Percentiles rank a stretch among this genome's conserved stretches.
Evolutionary conservation across 1,140 invertebrate genomes (phyloP).

Genomic region (Tetranychus cinnabarinus): DNA sequence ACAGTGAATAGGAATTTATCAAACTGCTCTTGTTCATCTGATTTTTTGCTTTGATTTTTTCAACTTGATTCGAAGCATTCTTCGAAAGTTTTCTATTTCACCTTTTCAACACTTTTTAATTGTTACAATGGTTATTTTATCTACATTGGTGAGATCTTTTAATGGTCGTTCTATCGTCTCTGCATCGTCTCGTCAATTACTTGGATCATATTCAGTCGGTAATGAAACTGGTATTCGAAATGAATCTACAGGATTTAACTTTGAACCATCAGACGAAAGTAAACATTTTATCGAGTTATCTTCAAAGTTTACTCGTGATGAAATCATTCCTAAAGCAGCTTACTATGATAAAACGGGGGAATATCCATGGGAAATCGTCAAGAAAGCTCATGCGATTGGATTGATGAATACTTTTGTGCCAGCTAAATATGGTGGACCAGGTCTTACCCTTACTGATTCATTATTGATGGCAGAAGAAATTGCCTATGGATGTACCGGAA

Average conservation of each 20-base stretch:
- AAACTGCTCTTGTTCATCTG: too few relatives aligned
- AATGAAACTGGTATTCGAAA: too few relatives aligned
- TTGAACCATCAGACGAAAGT: constrained; percentile 40
- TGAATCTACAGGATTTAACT: not conserved
- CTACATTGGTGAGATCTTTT: too few relatives aligned
- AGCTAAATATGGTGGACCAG: constrained; percentile 24
- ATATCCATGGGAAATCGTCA: constrained; percentile 81
- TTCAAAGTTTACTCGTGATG: constrained; percentile 67
- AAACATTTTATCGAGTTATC: constrained; percentile 64
- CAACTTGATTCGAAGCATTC: too few relatives aligned
- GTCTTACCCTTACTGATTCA: constrained; percentile 21
- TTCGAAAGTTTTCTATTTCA: too few relatives aligned
- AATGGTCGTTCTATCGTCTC: too few relatives aligned
- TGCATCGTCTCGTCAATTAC: too few relatives aligned
- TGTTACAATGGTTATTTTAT: too few relatives aligned
- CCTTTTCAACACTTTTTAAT: too few relatives aligned
- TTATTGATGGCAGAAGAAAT: constrained; percentile 25
- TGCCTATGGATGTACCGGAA: constrained; percentile 28
- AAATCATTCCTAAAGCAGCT: constrained; percentile 68
- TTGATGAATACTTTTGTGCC: constrained; percentile 70
- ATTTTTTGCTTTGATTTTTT: too few relatives aligned
- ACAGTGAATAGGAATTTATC: too few relatives aligned
- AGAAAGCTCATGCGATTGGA: constrained; percentile 72
- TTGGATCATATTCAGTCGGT: too few relatives aligned
- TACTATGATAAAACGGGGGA: constrained; percentile 62